Conservation (phyloP, 2,888 invertebrate genomes). For the Linnaemya vulpina region DNA sequence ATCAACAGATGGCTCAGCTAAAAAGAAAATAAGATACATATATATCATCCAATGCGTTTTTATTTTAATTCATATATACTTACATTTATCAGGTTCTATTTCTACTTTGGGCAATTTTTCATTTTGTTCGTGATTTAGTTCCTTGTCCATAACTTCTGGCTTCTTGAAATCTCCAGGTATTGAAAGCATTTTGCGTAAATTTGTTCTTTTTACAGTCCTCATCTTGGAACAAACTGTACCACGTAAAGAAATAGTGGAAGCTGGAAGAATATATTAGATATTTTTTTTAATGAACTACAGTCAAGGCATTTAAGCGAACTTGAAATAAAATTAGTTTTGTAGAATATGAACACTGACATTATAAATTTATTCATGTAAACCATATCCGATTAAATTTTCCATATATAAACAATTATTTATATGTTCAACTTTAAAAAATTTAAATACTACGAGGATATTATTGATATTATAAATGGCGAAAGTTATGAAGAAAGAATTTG, state of each 20-base stretch:
- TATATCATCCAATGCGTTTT: not conserved
- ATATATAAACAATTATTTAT: too few species aligned
- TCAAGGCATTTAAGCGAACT: too few species aligned
- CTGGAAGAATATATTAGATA: conserved; percentile 51
- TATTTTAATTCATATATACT: not conserved
- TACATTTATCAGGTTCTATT: not conserved
- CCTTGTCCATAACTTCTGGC: conserved; percentile 60
- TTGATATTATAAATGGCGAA: too few species aligned
- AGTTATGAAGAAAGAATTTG: too few species aligned
- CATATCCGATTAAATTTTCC: too few species aligned
- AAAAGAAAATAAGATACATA: not conserved
- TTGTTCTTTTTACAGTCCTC: conserved; percentile 15
- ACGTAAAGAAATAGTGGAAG: conserved; percentile 62
- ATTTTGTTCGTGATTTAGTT: conserved; percentile 71
- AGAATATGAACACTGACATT: too few species aligned
- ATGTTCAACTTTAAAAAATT: too few species aligned
- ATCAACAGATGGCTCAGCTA: conserved; percentile 61
- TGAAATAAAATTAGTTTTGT: too few species aligned
- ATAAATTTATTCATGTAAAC: too few species aligned
- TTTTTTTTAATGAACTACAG: not conserved
- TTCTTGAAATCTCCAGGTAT: conserved; percentile 72
- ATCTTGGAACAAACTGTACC: conserved; percentile 39
- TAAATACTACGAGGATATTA: too few species aligned
- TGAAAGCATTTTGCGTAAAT: conserved; percentile 67
- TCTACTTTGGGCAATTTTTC: conserved; percentile 69